phyloP scores from a whole-genome alignment of 2,888 invertebrate species.

The Eledona agricola region DNA sequence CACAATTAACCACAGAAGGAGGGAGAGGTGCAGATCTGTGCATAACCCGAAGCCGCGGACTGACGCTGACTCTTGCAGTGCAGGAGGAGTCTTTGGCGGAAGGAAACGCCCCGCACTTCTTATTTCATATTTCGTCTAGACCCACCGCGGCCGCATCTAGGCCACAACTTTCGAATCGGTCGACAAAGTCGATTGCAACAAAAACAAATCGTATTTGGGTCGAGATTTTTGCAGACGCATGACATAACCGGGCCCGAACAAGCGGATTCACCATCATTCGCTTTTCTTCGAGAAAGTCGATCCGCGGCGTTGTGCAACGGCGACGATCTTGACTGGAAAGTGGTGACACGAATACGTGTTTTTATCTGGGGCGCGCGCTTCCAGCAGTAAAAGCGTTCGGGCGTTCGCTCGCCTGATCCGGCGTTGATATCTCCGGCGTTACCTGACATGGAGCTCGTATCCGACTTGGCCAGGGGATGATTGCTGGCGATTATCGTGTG shows the following conservation, averaged over 20 bases:
- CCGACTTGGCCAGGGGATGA: conserved; percentile 59
- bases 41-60: too few relatives aligned
- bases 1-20: conserved; percentile 43
- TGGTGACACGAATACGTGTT: conserved; percentile 58
- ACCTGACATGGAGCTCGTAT: conserved; percentile 64
- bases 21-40: conserved; percentile 9
- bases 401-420: conserved; percentile 11
- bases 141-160: conserved; percentile 6
- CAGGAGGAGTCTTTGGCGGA: too few relatives aligned
- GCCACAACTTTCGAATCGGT: conserved; percentile 10
- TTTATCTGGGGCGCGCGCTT: conserved; percentile 52
- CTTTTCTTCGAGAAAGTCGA: conserved; percentile 41
- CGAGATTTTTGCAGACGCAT: conserved; percentile 13
- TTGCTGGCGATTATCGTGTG: conserved; percentile 57
- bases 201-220: conserved; percentile 20
- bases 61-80: too few relatives aligned
- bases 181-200: conserved; percentile 17
- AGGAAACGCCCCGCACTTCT: too few relatives aligned
- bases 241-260: not conserved
- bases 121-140: too few relatives aligned
- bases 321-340: conserved; percentile 59
- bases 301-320: conserved; percentile 52
- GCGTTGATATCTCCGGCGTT: conserved; percentile 19
- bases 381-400: conserved; percentile 21
- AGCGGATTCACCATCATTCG: conserved; percentile 19